Evolutionary conservation across 23 tunicate species (phyloP), one percentile per base, ranked within the genome.

Genomic region (Trididemnum clinides): DNA sequence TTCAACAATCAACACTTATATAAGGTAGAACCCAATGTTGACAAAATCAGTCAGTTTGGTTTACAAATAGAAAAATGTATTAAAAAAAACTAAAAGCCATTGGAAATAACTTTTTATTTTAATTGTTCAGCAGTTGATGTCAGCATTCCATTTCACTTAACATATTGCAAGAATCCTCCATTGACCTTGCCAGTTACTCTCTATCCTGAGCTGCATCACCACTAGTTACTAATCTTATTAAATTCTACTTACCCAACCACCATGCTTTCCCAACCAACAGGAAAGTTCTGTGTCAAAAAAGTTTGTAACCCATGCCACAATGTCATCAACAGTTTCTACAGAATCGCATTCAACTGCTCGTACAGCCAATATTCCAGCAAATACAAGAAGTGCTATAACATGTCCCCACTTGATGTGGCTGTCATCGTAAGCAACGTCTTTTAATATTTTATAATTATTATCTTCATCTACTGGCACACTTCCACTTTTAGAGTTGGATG

Each of bases 171-270:
- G n/a, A n/a, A n/a, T n/a, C n/a, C n/a, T n/a, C n/a, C n/a, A n/a
- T n/a, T n/a, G n/a, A n/a, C n/a, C n/a, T n/a, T n/a, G n/a, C n/a
- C n/a, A n/a, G n/a, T n/a, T n/a, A n/a, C n/a, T n/a, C n/a, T n/a
- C n/a, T n/a, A n/a, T n/a, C n/a, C n/a, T n/a, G n/a, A n/a, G n/a
- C n/a, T n/a, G n/a, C n/a, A n/a, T n/a, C n/a, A n/a, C n/a, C n/a
- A n/a, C n/a, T n/a, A n/a, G n/a, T n/a, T n/a, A n/a, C n/a, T n/a
- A n/a, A n/a, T n/a, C n/a, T n/a, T n/a, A n/a, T n/a, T n/a, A n/a
- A n/a, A n/a, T n/a, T n/a, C n/a, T n/a, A 73, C 84, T 81, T 57
- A 72, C 88, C 93, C 93, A 89, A 75, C 93, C 93, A 39, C 93
- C 93, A n/a, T 84, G 88, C 63, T 65, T 71, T 0, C 7, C 19